These are phyloP conservation scores for Zophobas morio DNA, from an alignment of 1,140 invertebrate genomes.

Conservation along the genomic window DNA sequence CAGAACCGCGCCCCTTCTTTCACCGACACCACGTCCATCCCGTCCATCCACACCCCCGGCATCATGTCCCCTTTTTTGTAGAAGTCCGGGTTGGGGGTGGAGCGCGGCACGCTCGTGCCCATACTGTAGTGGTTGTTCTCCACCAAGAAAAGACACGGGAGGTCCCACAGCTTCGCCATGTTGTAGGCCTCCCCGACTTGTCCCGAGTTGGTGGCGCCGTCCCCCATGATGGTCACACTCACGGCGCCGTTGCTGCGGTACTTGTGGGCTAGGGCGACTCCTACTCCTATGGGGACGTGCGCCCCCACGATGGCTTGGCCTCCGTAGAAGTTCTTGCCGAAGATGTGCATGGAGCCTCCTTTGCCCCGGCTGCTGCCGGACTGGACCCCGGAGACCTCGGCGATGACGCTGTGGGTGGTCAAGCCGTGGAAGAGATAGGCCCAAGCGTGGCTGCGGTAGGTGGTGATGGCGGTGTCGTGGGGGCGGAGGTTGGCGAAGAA, in stretches of 20 bases:
- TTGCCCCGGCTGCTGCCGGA: conserved; percentile 94
- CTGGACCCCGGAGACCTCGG: conserved; percentile 92
- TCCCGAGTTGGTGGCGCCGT: conserved; percentile 97
- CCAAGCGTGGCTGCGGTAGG: conserved; percentile 98
- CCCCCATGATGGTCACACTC: conserved; percentile 93
- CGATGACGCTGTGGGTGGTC: conserved; percentile 84
- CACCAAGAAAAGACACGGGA: conserved; percentile 96
- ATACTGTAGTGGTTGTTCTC: conserved; percentile 99
- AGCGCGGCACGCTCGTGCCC: conserved; percentile 93
- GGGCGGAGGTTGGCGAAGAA: conserved; percentile 89
- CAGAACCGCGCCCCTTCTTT: conserved; percentile 90
- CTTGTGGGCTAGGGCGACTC: conserved; percentile 93
- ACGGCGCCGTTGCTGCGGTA: conserved; percentile 89
- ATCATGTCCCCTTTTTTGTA: conserved; percentile 96
- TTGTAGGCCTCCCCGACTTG: conserved; percentile 88
- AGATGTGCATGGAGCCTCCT: conserved; percentile 97
- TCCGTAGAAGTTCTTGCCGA: conserved; percentile 93
- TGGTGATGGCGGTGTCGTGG: conserved; percentile 94
- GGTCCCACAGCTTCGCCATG: conserved; percentile 90
- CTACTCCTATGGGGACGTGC: conserved; percentile 95
- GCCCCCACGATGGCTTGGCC: conserved; percentile 99
- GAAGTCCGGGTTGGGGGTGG: conserved; percentile 91
- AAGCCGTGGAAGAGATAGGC: conserved; percentile 79
- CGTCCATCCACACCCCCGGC: conserved; percentile 95
- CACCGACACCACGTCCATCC: conserved; percentile 97